phyloP scores from a whole-genome alignment of 2,797 vertebrate species.

The Podarcis lilfordi region DNA sequence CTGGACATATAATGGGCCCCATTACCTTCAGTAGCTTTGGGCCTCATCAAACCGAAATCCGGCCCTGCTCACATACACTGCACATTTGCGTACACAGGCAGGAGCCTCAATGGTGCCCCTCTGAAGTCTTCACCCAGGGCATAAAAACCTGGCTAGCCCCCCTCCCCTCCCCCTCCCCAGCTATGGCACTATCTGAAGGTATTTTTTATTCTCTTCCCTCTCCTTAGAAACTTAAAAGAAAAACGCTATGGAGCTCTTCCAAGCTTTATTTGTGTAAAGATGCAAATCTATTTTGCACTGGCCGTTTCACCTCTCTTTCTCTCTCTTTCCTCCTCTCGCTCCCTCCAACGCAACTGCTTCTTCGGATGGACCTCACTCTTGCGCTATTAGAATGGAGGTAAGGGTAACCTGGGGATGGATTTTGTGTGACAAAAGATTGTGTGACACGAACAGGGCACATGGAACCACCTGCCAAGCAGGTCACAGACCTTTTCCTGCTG shows the following conservation, averaged over 20 bases:
- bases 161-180: too few relatives aligned
- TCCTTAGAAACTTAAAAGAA: background rate
- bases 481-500: background rate
- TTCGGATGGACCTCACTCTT: slow-evolving; percentile 75
- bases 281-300: slow-evolving; percentile 11
- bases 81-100: too few relatives aligned
- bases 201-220: background rate
- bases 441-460: background rate
- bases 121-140: too few relatives aligned
- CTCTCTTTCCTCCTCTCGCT: background rate
- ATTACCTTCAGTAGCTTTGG: too few relatives aligned
- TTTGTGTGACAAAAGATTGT: background rate
- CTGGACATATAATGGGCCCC: too few relatives aligned
- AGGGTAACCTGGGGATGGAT: slow-evolving; percentile 64
- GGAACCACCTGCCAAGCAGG: background rate
- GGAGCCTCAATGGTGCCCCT: too few relatives aligned
- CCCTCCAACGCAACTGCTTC: slow-evolving; percentile 2
- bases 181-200: background rate
- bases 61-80: too few relatives aligned
- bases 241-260: background rate
- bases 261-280: background rate
- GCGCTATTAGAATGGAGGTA: slow-evolving; percentile 93
- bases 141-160: too few relatives aligned
- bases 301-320: slow-evolving; percentile 64
- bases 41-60: too few relatives aligned